phyloP scores from a whole-genome alignment of 1,140 invertebrate genomes.

The Hestina assimilis region DNA sequence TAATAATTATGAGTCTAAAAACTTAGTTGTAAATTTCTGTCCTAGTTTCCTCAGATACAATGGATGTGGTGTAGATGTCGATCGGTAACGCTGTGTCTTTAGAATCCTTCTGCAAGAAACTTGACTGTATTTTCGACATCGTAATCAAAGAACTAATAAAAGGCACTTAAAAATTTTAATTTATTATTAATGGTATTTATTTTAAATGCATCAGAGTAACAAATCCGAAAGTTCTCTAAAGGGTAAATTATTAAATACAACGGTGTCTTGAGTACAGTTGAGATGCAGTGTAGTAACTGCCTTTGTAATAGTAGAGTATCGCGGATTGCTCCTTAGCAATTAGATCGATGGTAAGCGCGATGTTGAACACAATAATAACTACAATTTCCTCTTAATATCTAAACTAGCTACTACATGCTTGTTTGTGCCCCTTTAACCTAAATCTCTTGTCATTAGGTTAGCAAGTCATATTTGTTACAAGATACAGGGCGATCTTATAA shows the following conservation, averaged over 20 bases:
- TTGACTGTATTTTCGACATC: constrained; percentile 43
- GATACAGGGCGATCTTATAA: constrained; percentile 21
- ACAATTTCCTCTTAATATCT: background rate
- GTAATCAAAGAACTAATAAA: background rate
- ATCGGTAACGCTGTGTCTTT: constrained; percentile 62
- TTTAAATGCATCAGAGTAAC: no score
- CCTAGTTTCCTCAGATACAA: constrained; percentile 54
- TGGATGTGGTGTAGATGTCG: constrained; percentile 71
- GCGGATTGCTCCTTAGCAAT: constrained; percentile 66
- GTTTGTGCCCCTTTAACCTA: background rate
- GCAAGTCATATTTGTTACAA: constrained; percentile 11
- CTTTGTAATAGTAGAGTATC: constrained; percentile 63
- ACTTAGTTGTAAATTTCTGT: constrained; percentile 54
- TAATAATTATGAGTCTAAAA: constrained; percentile 39
- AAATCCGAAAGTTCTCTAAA: background rate
- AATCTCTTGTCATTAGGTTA: constrained; percentile 14
- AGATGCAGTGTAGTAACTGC: constrained; percentile 60
- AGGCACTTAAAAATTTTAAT: background rate
- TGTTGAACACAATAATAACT: constrained; percentile 55
- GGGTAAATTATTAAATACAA: background rate
- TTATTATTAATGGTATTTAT: no score
- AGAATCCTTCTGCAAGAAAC: constrained; percentile 49
- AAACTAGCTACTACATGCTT: background rate
- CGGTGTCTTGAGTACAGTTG: constrained; percentile 46
- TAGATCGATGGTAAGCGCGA: constrained; percentile 57